Evolutionary conservation across 2,113 vertebrate genomes (phyloP).

Genomic region (Trematomus loennbergii): DNA sequence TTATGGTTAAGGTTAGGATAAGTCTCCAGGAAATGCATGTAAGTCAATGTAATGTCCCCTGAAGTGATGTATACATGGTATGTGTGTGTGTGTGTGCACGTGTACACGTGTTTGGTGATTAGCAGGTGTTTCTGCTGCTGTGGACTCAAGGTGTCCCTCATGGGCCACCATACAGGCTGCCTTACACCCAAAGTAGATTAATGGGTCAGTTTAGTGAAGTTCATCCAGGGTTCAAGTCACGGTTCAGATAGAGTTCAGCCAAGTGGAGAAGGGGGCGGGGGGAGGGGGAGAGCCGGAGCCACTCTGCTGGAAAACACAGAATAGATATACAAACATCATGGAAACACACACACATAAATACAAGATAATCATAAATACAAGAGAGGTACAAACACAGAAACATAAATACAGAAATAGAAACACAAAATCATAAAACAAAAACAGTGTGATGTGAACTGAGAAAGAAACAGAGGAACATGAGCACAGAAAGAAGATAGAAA

Average conservation of each 20-base stretch:
- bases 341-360: neutral
- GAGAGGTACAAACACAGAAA: neutral
- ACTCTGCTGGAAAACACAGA: conserved; percentile 41
- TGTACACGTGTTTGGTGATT: too few species aligned
- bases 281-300: neutral
- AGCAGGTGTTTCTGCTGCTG: conserved; percentile 15
- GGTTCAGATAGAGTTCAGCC: conserved; percentile 77
- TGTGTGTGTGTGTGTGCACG: too few species aligned
- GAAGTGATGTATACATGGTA: too few species aligned
- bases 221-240: conserved; percentile 73
- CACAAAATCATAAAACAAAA: too few species aligned
- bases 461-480: too few species aligned
- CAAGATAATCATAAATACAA: neutral
- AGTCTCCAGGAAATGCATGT: too few species aligned
- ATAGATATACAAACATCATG: neutral
- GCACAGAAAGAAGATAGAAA: neutral
- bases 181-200: conserved; percentile 73
- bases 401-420: neutral
- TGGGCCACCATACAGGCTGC: conserved; percentile 30
- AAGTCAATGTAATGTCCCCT: too few species aligned
- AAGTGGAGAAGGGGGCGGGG: conserved; percentile 23
- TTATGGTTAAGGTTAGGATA: too few species aligned
- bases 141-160: conserved; percentile 31
- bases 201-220: conserved; percentile 71
- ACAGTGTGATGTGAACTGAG: too few species aligned